Percentiles rank a stretch among this genome's conserved stretches.
Evolutionary conservation across 2,113 vertebrate genomes (phyloP).

Genomic region (Melanocharis versteri): DNA sequence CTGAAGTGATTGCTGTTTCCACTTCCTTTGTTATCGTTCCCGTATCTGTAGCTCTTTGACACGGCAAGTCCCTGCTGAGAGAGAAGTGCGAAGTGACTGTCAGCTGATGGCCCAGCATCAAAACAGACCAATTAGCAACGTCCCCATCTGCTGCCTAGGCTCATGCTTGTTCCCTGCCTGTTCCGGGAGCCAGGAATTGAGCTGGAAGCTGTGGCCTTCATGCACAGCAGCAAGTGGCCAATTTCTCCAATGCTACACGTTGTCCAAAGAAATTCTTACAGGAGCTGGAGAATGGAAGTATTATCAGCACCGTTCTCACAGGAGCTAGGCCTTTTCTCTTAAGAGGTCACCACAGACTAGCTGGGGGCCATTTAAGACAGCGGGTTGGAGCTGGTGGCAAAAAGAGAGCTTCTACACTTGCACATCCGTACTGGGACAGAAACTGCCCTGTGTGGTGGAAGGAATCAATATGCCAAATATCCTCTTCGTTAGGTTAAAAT

Average conservation of each 20-base stretch:
- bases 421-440: fast-evolving
- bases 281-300: background rate
- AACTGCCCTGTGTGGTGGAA: background rate
- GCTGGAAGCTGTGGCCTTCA: background rate
- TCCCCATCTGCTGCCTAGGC: slow-evolving; percentile 1
- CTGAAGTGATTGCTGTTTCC: background rate
- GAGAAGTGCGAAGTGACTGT: background rate
- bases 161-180: background rate
- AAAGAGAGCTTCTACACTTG: background rate
- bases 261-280: background rate
- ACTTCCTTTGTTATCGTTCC: background rate
- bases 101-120: background rate
- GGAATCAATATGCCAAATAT: background rate
- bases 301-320: background rate
- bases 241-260: background rate
- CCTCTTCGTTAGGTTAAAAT: background rate
- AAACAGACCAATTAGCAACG: background rate
- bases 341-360: background rate
- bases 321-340: background rate
- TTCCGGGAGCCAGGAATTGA: background rate
- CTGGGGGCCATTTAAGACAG: background rate
- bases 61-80: background rate
- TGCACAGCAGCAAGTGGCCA: background rate
- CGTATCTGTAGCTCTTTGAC: background rate
- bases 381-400: background rate